Percentiles rank a stretch among this genome's conserved stretches.
Evolutionary conservation across 1,140 invertebrate genomes (phyloP).

Genomic region (Macrobrachium nipponense): DNA sequence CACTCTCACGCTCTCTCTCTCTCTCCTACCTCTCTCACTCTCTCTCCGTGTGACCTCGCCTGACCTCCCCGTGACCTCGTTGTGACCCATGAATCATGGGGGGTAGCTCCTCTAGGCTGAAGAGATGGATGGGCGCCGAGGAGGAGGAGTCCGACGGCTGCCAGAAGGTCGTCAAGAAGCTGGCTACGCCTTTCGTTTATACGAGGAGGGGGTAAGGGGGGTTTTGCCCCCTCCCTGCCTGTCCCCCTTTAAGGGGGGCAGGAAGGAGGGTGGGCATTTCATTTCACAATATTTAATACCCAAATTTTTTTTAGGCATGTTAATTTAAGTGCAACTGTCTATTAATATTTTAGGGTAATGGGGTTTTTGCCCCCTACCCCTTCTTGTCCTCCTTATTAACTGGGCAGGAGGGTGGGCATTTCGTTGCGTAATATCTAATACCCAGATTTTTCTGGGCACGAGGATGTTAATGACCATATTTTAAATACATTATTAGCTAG

Average conservation of each 20-base stretch:
- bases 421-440: too few relatives aligned
- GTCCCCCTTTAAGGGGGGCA: too few relatives aligned
- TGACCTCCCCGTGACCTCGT: too few relatives aligned
- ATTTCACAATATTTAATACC: neutral
- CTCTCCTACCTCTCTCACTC: neutral
- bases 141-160: conserved; percentile 31
- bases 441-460: too few relatives aligned
- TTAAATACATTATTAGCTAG: too few relatives aligned
- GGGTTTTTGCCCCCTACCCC: too few relatives aligned
- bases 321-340: neutral
- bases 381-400: neutral
- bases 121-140: conserved; percentile 54
- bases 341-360: conserved; percentile 34
- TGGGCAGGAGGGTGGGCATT: too few relatives aligned
- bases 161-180: conserved; percentile 49
- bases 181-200: conserved; percentile 53
- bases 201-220: conserved; percentile 54
- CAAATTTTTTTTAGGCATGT: neutral
- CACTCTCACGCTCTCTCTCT: neutral
- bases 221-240: too few relatives aligned
- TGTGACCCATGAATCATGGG: conserved; percentile 23
- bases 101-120: conserved; percentile 53
- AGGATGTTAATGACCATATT: too few relatives aligned
- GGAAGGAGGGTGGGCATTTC: neutral
- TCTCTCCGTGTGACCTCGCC: neutral